Percentiles rank a stretch among this genome's conserved stretches.
Conservation (phyloP, 1,140 invertebrate species). For the Aphelenchoides fujianensis region DNA sequence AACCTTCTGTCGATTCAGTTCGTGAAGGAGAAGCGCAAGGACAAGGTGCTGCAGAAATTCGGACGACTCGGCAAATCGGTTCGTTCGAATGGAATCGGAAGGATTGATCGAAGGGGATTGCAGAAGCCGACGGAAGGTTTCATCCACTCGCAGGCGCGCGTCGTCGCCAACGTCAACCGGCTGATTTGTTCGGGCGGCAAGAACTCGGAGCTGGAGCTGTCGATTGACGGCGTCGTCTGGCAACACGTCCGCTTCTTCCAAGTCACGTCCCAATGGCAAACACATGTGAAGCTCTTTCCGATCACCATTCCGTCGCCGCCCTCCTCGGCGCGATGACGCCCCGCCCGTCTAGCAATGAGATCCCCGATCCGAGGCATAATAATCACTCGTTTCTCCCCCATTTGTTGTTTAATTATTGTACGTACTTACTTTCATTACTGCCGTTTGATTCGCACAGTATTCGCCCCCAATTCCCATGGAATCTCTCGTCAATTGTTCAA, state of each 20-base stretch:
- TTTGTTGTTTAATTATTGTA: no score
- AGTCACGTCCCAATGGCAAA: conserved; percentile 93
- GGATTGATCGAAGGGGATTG: conserved; percentile 13
- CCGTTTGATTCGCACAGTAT: no score
- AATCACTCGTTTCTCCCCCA: no score
- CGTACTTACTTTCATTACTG: no score
- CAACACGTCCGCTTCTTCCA: conserved; percentile 96
- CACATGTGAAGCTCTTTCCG: conserved; percentile 90
- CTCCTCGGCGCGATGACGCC: conserved; percentile 3
- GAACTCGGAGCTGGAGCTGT: conserved; percentile 65
- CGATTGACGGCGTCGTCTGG: conserved; percentile 92
- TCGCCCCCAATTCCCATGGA: no score
- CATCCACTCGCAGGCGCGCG: conserved; percentile 37
- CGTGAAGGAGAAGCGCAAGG: conserved; percentile 47
- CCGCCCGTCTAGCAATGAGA: no score
- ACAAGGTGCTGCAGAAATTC: conserved; percentile 48
- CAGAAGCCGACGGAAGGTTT: conserved; percentile 27
- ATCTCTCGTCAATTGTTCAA: no score
- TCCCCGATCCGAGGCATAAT: no score
- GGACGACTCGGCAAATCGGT: conserved; percentile 40
- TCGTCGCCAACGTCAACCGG: conserved; percentile 40
- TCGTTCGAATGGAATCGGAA: conserved; percentile 21
- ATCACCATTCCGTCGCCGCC: conserved; percentile 70
- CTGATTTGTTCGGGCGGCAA: conserved; percentile 47
- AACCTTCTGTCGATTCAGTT: conserved; percentile 46